Evolutionary conservation across 2,888 invertebrate species (phyloP), one percentile per base, ranked within the genome.

Genomic region (Diarsia rubi): DNA sequence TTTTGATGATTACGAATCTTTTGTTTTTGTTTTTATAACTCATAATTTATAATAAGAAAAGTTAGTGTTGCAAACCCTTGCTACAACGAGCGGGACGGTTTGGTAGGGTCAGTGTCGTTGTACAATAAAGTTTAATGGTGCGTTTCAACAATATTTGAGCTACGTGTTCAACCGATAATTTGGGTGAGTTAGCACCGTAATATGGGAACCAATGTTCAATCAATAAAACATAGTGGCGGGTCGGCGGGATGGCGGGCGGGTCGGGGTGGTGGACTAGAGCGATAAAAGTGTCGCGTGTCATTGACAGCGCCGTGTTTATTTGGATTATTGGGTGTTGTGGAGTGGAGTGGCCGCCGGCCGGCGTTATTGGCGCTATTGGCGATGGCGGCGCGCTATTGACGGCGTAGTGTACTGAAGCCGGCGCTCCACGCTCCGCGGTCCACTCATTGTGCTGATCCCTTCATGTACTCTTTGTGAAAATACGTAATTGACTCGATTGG

Each of bases 201-300:
- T 91, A 89, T 92, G 92, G 89, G 91, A 90, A 91, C 88, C 85
- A 85, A 88, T 89, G 88, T 85, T 87, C 88, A 92, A 91, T 92
- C 92, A 90, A 93, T 92, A 92, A 90, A 89, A 85, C 85, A 91
- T 90, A 90, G 91, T 88, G 81, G 80, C 62, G 80, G 86, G 89
- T 91, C 84, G 82, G 82, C 80, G 89, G 91, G 54, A 5, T 54
- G 54, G 8, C 57, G 27, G 54, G 49, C 49, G 9, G 85, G 88
- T 86, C 85, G 88, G 83, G 89, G 92, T 86, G 88, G 87, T 83
- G 88, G 86, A 78, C 83, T 74, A 88, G 85, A 86, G 89, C 90
- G 93, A 93, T 93, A 93, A 92, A 93, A 92, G 86, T 92, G 93
- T 91, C 95, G 94, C 94, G 94, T 95, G 95, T 91, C 86, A 85